Percentiles rank a stretch among this genome's conserved stretches.
phyloP scores from a whole-genome alignment of 2,888 invertebrate genomes.

The Pyrgus malvae region DNA sequence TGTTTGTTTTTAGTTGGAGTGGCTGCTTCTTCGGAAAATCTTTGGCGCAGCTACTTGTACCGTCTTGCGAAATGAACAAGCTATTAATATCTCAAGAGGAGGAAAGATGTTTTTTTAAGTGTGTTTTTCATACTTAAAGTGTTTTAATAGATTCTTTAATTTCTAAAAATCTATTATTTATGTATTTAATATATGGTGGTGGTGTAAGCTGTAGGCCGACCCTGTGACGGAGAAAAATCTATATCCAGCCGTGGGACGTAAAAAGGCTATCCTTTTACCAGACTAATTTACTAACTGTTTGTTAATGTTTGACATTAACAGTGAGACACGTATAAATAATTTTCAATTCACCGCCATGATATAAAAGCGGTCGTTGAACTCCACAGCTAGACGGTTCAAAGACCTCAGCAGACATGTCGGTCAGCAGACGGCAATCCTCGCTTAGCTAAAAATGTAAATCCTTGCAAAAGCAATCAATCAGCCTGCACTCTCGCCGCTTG shows the following conservation, averaged over 20 bases:
- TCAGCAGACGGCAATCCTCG: slow-evolving; percentile 27
- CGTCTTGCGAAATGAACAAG: slow-evolving; percentile 16
- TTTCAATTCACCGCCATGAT: not conserved
- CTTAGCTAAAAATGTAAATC: slow-evolving; percentile 47
- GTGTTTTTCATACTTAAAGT: not conserved
- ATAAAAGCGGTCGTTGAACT: slow-evolving; percentile 12
- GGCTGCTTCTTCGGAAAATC: slow-evolving; percentile 38
- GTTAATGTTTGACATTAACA: no score
- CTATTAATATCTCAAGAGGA: slow-evolving; percentile 18
- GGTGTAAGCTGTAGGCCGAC: no score
- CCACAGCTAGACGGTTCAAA: slow-evolving; percentile 5
- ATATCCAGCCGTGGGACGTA: no score
- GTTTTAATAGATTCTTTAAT: no score
- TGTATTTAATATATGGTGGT: no score
- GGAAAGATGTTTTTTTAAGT: not conserved
- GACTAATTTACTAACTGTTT: no score
- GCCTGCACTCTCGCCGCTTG: slow-evolving; percentile 66
- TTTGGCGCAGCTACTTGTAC: slow-evolving; percentile 32
- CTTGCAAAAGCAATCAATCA: slow-evolving; percentile 72
- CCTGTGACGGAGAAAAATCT: no score
- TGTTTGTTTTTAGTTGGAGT: slow-evolving; percentile 45
- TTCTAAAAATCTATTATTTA: no score
- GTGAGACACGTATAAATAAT: no score
- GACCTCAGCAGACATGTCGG: slow-evolving; percentile 28
- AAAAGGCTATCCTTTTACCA: no score